Conservation (phyloP, 2,888 invertebrate genomes). For the Sphaeridia pumilis region DNA sequence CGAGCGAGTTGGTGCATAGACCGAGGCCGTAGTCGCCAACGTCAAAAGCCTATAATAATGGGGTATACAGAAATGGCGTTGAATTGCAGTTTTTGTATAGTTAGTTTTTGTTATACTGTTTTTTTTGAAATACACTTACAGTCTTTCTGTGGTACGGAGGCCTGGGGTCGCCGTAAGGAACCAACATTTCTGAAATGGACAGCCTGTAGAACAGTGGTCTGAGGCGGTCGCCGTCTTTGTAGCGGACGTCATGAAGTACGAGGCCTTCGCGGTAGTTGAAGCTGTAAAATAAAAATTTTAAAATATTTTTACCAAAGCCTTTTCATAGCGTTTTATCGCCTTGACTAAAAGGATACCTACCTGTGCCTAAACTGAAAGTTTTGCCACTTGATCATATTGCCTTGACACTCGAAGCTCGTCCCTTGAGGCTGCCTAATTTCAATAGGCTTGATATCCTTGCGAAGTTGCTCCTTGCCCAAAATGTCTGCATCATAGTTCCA, state of each 20-base stretch:
- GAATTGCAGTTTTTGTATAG: not conserved
- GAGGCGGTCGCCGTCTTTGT: constrained; percentile 20
- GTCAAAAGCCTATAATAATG: constrained; percentile 24
- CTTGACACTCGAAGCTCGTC: constrained; percentile 27
- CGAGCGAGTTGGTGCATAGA: constrained; percentile 23
- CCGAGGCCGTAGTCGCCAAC: constrained; percentile 25
- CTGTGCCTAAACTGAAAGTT: constrained; percentile 30
- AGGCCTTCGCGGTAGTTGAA: constrained; percentile 32
- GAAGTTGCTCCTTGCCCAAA: constrained; percentile 5
- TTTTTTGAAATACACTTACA: constrained; percentile 12
- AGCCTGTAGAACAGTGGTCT: constrained; percentile 25
- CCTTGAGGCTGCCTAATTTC: constrained; percentile 27
- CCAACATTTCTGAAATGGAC: constrained; percentile 28
- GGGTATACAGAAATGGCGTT: not conserved
- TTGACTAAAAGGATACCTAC: constrained; percentile 4
- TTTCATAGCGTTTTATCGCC: not conserved
- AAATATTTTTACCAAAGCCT: not conserved
- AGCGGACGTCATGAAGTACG: constrained; percentile 27
- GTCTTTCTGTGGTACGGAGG: constrained; percentile 31
- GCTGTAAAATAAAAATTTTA: constrained; percentile 6
- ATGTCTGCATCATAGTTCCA: constrained; percentile 27
- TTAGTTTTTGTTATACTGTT: not conserved
- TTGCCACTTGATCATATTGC: constrained; percentile 29
- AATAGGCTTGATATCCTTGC: constrained; percentile 26
- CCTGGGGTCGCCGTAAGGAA: constrained; percentile 30